A percentile compares a stretch with the other conserved stretches of the same genome.
Conservation (phyloP, 2,113 vertebrate species). For the Cathartes aura region DNA sequence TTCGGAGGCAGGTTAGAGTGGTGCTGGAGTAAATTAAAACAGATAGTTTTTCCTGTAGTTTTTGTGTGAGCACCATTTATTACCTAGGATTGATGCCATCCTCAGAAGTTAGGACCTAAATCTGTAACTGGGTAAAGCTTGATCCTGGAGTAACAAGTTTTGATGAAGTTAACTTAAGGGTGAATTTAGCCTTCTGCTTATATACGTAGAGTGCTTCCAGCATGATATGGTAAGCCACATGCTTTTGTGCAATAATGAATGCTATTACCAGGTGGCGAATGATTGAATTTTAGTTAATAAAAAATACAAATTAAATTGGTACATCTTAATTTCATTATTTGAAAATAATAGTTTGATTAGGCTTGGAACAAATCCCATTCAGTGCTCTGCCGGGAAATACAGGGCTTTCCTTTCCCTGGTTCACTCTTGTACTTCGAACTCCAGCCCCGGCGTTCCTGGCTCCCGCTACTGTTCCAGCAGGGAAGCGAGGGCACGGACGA, state of each 20-base stretch:
- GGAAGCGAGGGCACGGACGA: rapidly evolving
- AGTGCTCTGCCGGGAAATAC: not conserved
- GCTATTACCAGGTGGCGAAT: not conserved
- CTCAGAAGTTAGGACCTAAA: not conserved
- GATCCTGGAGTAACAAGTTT: not conserved
- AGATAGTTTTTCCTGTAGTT: not conserved
- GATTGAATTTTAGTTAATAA: not conserved
- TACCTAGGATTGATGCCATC: not conserved
- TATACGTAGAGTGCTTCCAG: not conserved
- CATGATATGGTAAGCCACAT: not conserved
- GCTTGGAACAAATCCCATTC: not conserved
- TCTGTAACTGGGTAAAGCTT: not conserved
- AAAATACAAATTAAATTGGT: not conserved
- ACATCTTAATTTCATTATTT: not conserved
- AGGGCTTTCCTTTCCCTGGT: not conserved
- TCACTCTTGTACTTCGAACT: not conserved
- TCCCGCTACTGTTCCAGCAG: not conserved
- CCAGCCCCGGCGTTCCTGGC: rapidly evolving
- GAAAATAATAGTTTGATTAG: not conserved
- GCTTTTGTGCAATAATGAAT: not conserved
- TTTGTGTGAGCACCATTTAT: not conserved
- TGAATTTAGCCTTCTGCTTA: not conserved
- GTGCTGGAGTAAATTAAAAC: not conserved
- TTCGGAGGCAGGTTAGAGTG: not conserved
- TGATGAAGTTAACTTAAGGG: not conserved